phyloP scores from a whole-genome alignment of 1,140 invertebrate species.

The Drosophila mojavensis region DNA sequence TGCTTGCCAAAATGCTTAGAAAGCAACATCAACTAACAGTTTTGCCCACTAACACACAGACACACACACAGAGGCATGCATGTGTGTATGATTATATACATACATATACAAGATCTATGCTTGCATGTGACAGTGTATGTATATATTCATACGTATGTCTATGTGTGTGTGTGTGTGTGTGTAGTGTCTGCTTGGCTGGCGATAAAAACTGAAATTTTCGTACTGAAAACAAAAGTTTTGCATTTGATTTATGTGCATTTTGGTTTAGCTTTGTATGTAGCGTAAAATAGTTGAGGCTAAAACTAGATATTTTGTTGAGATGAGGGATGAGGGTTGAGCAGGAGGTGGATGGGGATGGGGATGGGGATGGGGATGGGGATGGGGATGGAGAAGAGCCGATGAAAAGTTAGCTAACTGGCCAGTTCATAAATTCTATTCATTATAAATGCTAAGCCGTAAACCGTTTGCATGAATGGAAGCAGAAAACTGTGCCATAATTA shows the following conservation, averaged over 20 bases:
- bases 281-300: constrained; percentile 66
- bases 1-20: constrained; percentile 69
- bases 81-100: not conserved
- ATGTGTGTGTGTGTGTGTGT: constrained; percentile 20
- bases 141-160: constrained; percentile 1
- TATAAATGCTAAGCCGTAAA: constrained; percentile 61
- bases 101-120: constrained; percentile 1
- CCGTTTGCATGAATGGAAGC: not conserved
- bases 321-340: not conserved
- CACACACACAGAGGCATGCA: constrained; percentile 7
- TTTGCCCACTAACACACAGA: constrained; percentile 39
- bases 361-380: too few species aligned
- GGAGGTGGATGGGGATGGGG: not conserved
- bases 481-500: constrained; percentile 30
- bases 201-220: constrained; percentile 62
- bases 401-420: constrained; percentile 26
- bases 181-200: constrained; percentile 52
- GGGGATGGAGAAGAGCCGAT: not conserved
- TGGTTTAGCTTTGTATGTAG: constrained; percentile 74
- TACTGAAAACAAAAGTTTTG: constrained; percentile 73
- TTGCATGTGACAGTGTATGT: constrained; percentile 25
- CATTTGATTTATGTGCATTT: constrained; percentile 78
- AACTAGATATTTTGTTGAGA: not conserved
- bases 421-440: constrained; percentile 73
- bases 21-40: constrained; percentile 71